Base-by-base conservation (phyloP, 2,113 vertebrate genomes). In the Bubalus kerabau region DNA sequence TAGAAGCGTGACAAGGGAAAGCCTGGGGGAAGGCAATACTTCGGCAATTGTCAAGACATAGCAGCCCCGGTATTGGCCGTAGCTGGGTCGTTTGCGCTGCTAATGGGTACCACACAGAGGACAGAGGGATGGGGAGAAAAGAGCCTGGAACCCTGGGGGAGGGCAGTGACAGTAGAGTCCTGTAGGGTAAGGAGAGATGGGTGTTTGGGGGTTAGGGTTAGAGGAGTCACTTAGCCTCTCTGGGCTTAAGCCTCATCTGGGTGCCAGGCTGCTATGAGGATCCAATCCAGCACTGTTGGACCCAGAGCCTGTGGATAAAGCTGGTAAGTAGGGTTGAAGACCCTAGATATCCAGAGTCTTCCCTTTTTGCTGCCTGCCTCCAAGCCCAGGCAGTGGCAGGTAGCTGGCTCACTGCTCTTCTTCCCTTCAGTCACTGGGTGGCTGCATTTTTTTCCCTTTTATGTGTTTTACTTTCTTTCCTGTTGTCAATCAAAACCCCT, bases 401-500 rank as follows among this genome's bases (percentile, higher is more conserved):
- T 30, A 59, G 40, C n/a, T 94, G 86, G 56, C 40, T 57, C 21
- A 32, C 12, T 40, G 40, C 48, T 92, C 48, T 11, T 23, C 90
- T 94, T 94, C 64, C 19, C 26, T 83, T 92, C 50, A 48, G 26
- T 91, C 3, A 9, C 83, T 59, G 90, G 80, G 82, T 91, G 67
- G 93, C 92, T 96, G 40, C 4, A 5, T 80, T 94, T 91, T 89
- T 67, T 62, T 2, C 36, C 93, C 59, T 95, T 81, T 88, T 87
- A 90, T 94, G 78, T 87, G 54, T 93, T 96, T 97, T 94, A 90
- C 84, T 95, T 97, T 89, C 50, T 96, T 97, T 96, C 91, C 83
- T 94, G 52, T 90, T 97, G 83, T 97, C 97, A 94, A 1, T 93
- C 94, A 95, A 96, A 91, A 12, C 17, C 28, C 11, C 26, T 23